Percentiles rank a stretch among this genome's conserved stretches.
phyloP scores from a whole-genome alignment of 2,113 vertebrate species.

The Cephalopholis sonnerati region DNA sequence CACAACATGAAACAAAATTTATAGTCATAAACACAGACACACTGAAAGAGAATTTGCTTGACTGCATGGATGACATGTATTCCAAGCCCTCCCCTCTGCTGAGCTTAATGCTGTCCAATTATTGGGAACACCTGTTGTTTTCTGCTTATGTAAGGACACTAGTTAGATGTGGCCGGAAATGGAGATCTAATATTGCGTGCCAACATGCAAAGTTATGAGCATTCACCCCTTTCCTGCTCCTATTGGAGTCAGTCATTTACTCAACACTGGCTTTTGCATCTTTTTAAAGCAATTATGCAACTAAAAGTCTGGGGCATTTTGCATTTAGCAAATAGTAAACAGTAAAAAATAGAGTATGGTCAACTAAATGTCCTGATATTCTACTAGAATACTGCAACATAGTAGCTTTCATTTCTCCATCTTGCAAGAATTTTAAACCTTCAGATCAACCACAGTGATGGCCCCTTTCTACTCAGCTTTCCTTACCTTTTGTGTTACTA shows the following conservation, averaged over 20 bases:
- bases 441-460: not conserved
- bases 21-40: conserved; percentile 53
- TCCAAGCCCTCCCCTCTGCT: conserved; percentile 32
- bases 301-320: not conserved
- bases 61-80: conserved; percentile 60
- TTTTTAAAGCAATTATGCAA: not conserved
- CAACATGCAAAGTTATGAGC: conserved; percentile 50
- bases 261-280: not conserved
- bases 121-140: conserved; percentile 74
- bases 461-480: conserved; percentile 19
- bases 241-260: not conserved
- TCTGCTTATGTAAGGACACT: conserved; percentile 67
- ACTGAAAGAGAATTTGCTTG: conserved; percentile 42
- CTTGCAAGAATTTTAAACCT: not conserved
- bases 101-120: conserved; percentile 52
- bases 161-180: conserved; percentile 60
- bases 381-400: not conserved
- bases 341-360: not conserved
- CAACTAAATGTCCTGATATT: not conserved
- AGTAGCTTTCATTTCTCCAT: not conserved
- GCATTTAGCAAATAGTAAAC: not conserved
- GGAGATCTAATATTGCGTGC: conserved; percentile 54
- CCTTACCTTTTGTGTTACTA: conserved; percentile 36
- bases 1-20: conserved; percentile 65
- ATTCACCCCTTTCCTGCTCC: conserved; percentile 12